Evolutionary conservation across 2,888 invertebrate species (phyloP).

Genomic region (Cepaea hortensis): DNA sequence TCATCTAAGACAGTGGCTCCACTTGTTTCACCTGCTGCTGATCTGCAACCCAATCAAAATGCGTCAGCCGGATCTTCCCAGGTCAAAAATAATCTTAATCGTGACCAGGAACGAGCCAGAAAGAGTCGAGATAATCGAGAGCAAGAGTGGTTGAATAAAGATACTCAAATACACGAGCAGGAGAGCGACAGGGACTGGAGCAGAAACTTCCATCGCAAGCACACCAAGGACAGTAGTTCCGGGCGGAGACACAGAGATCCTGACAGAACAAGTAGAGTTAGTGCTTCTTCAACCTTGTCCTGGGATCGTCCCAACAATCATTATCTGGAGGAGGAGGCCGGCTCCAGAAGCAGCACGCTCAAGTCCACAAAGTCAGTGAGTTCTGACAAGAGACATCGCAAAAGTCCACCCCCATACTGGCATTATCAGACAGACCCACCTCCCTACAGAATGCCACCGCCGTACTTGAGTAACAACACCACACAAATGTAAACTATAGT

Average conservation of each 20-base stretch:
- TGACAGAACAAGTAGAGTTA: conserved; percentile 32
- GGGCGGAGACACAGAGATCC: background rate
- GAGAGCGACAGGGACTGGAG: conserved; percentile 2
- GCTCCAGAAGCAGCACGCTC: conserved; percentile 31
- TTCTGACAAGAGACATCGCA: conserved; percentile 37
- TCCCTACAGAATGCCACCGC: conserved; percentile 55
- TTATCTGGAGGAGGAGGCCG: conserved; percentile 42
- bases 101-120: conserved; percentile 27
- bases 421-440: conserved; percentile 47
- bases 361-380: conserved; percentile 26
- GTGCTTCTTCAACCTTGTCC: conserved; percentile 40
- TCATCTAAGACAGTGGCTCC: conserved; percentile 15
- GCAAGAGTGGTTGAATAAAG: conserved; percentile 1
- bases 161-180: background rate
- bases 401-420: conserved; percentile 46
- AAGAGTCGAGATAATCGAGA: conserved; percentile 22
- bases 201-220: conserved; percentile 9
- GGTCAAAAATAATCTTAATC: conserved; percentile 20
- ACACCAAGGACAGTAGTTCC: conserved; percentile 11
- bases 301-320: conserved; percentile 45
- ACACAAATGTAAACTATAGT: conserved; percentile 28
- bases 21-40: background rate
- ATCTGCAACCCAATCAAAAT: background rate
- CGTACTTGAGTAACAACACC: conserved; percentile 49
- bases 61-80: background rate